phyloP scores from a whole-genome alignment of 2,113 vertebrate genomes.

The Lophochroa leadbeateri region DNA sequence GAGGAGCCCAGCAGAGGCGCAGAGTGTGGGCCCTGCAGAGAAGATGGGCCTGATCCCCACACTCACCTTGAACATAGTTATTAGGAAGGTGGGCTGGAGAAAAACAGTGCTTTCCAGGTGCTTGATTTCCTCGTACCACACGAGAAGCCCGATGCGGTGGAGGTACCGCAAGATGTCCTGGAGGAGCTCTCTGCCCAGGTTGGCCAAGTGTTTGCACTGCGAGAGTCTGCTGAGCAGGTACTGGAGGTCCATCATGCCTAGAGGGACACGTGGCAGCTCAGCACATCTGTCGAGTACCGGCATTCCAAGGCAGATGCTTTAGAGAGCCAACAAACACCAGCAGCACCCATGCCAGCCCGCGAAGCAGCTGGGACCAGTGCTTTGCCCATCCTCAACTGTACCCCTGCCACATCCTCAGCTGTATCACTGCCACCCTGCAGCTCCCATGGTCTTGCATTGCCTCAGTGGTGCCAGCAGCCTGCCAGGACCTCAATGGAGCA shows the following conservation, averaged over 20 bases:
- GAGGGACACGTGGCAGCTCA: not conserved
- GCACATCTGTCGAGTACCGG: not conserved
- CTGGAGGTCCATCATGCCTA: constrained; percentile 70
- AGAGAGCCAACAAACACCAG: not conserved
- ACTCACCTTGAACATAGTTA: constrained; percentile 74
- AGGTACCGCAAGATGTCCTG: constrained; percentile 72
- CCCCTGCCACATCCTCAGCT: not conserved
- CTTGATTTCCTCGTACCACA: constrained; percentile 75
- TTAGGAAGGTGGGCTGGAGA: constrained; percentile 73
- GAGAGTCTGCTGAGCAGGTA: constrained; percentile 53
- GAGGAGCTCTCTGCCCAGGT: constrained; percentile 45
- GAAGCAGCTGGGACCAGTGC: not conserved
- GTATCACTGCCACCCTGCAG: not conserved
- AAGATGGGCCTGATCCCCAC: rapidly evolving
- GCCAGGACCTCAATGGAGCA: not conserved
- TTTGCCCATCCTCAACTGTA: not conserved
- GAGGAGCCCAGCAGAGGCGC: not conserved
- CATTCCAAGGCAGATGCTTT: not conserved
- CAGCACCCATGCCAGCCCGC: not conserved
- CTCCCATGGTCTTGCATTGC: not conserved
- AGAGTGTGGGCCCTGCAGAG: not conserved
- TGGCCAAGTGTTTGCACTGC: not conserved
- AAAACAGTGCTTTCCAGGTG: constrained; percentile 59
- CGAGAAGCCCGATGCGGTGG: constrained; percentile 60
- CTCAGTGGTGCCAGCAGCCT: not conserved